Evolutionary conservation across 1,140 invertebrate genomes (phyloP).

Genomic region (Neotoxoptera formosana): DNA sequence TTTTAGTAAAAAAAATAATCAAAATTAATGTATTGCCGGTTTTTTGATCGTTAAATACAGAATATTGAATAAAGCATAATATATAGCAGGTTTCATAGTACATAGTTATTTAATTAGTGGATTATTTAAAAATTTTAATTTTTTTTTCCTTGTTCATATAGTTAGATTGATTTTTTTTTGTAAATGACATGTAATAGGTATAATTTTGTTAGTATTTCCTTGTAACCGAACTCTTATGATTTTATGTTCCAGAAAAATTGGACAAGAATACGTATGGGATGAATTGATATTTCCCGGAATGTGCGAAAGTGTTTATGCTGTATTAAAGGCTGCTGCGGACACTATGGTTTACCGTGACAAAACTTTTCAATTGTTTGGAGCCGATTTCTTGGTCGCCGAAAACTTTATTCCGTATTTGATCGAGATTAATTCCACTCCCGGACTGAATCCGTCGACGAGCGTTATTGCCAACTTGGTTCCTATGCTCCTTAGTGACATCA

Average conservation of each 20-base stretch:
- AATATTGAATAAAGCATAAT: no score
- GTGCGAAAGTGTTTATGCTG: conserved; percentile 85
- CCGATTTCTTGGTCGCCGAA: conserved; percentile 90
- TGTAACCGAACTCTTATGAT: background rate
- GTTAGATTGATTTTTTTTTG: no score
- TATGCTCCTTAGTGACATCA: conserved; percentile 87
- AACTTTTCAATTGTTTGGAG: conserved; percentile 92
- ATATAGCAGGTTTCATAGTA: no score
- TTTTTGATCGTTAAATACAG: no score
- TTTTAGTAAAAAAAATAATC: no score
- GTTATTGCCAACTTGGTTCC: conserved; percentile 87
- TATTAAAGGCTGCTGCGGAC: conserved; percentile 85
- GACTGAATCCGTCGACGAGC: conserved; percentile 86
- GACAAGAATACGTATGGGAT: conserved; percentile 79
- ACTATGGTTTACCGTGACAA: conserved; percentile 85
- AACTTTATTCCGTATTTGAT: conserved; percentile 91
- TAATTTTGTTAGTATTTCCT: background rate
- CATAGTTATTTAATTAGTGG: no score
- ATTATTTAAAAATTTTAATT: no score
- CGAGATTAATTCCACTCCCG: conserved; percentile 94
- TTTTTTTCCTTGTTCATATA: no score
- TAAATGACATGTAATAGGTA: background rate
- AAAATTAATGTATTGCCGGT: no score
- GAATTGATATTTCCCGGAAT: conserved; percentile 88
- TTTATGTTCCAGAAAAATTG: conserved; percentile 65